phyloP scores from a whole-genome alignment of 2,113 vertebrate genomes.

The Cyanoliseus patagonus region DNA sequence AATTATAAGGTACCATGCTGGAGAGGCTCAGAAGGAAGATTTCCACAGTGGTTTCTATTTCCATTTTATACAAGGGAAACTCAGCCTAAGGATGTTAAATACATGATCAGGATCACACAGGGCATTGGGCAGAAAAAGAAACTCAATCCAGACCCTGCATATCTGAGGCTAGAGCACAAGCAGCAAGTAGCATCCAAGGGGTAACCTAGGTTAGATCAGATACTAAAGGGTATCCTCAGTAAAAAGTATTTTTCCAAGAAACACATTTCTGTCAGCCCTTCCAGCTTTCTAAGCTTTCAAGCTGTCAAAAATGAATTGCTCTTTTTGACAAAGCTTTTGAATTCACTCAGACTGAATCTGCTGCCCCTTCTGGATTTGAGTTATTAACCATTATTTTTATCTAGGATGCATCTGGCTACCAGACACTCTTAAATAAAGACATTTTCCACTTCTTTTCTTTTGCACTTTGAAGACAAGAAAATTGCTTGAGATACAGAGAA shows the following conservation, averaged over 20 bases:
- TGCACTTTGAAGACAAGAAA: neutral
- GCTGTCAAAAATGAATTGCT: conserved; percentile 11
- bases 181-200: neutral
- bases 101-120: neutral
- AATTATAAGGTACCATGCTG: neutral
- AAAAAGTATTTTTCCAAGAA: neutral
- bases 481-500: neutral
- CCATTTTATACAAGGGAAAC: neutral
- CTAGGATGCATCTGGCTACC: neutral
- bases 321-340: conserved; percentile 40
- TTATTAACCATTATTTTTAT: conserved; percentile 22
- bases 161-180: neutral
- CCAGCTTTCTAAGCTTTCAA: neutral
- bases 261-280: neutral
- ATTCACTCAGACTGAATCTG: conserved; percentile 13
- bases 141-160: neutral
- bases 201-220: neutral
- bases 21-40: neutral
- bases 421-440: neutral
- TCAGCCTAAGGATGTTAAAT: neutral
- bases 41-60: neutral
- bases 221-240: neutral
- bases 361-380: neutral
- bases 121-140: neutral
- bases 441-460: neutral